These are phyloP conservation scores for Contarinia nasturtii DNA, from an alignment of 1,140 invertebrate genomes.

Conservation along the genomic window DNA sequence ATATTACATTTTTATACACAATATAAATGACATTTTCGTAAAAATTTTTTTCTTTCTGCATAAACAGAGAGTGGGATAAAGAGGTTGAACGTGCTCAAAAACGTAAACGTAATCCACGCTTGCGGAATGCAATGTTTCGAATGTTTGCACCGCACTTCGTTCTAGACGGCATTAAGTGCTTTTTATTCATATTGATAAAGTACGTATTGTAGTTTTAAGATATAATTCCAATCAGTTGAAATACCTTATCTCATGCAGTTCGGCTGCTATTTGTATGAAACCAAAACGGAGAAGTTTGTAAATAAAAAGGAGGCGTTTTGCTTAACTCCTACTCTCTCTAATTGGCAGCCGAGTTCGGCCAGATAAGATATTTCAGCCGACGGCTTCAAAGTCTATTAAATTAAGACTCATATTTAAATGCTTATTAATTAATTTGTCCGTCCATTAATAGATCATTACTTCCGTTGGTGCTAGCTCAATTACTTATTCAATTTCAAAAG, in stretches of 20 bases:
- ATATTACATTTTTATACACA: too few relatives aligned
- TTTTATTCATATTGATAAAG: constrained; percentile 25
- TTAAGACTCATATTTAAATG: too few relatives aligned
- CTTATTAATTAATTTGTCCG: constrained; percentile 3
- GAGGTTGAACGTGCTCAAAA: constrained; percentile 24
- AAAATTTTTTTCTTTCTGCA: background rate
- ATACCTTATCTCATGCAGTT: too few relatives aligned
- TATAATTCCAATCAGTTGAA: too few relatives aligned
- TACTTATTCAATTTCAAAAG: constrained; percentile 20
- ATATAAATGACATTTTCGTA: too few relatives aligned
- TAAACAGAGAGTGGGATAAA: constrained; percentile 24
- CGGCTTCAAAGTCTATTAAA: too few relatives aligned
- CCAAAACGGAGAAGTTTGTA: too few relatives aligned
- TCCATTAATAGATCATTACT: constrained; percentile 25
- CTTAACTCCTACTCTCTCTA: too few relatives aligned
- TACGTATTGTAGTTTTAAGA: constrained; percentile 11
- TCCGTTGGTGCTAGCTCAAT: constrained; percentile 25
- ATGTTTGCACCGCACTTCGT: constrained; percentile 25
- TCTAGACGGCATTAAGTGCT: constrained; percentile 22
- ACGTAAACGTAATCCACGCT: constrained; percentile 19
- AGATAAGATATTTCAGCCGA: too few relatives aligned
- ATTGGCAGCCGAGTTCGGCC: too few relatives aligned
- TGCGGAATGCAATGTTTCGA: constrained; percentile 23
- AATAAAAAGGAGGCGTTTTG: too few relatives aligned
- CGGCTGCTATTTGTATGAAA: too few relatives aligned